Evolutionary conservation across 2,888 invertebrate genomes (phyloP).

Genomic region (Ellobium chinense): DNA sequence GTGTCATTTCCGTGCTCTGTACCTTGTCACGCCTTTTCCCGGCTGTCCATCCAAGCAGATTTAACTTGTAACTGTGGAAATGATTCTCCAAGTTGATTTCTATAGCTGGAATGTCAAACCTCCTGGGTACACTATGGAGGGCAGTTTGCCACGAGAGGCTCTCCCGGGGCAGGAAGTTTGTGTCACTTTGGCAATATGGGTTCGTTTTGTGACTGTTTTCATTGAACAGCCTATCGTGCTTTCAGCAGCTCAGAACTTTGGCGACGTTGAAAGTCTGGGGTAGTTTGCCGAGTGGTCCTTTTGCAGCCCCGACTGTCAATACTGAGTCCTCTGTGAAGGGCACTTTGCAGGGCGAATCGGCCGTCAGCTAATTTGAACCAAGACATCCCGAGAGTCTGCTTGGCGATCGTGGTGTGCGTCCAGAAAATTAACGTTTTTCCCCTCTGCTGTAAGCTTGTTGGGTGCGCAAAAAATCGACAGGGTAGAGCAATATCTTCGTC

Average conservation of each 20-base stretch:
- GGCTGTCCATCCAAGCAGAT: no score
- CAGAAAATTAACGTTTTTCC: no score
- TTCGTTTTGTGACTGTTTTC: background rate
- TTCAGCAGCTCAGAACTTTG: background rate
- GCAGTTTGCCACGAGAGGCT: background rate
- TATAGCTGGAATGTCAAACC: no score
- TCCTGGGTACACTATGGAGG: no score
- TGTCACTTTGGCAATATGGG: background rate
- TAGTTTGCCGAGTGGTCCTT: background rate
- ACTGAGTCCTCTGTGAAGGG: background rate
- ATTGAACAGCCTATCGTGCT: background rate
- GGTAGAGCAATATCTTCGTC: no score
- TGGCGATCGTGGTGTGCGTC: background rate
- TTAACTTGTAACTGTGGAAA: no score
- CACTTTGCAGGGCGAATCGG: slow-evolving; percentile 1
- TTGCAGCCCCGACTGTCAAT: background rate
- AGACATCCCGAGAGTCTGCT: background rate
- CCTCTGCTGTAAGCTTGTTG: no score
- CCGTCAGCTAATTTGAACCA: slow-evolving; percentile 17
- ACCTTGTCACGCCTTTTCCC: no score
- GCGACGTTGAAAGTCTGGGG: background rate
- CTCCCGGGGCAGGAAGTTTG: background rate
- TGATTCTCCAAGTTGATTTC: no score
- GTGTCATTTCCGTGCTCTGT: no score
- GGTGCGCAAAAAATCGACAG: no score